These are phyloP conservation scores for Berghia stephanieae DNA, from an alignment of 1,140 invertebrate species.

Conservation along the genomic window DNA sequence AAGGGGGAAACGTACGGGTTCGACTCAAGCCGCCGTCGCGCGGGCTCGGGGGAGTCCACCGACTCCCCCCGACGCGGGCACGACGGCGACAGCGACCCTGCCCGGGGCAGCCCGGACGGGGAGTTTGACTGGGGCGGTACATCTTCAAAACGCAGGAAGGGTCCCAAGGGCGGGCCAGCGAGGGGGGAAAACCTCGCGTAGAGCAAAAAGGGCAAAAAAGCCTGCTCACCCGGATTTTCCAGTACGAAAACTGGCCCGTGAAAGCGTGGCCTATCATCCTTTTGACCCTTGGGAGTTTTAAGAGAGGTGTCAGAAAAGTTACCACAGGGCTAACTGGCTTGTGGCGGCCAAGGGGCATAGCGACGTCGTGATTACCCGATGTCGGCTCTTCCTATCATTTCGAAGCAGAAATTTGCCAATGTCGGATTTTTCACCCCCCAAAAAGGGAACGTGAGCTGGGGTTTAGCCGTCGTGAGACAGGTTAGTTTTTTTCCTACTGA, in stretches of 20 bases:
- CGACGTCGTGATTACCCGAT: constrained; percentile 85
- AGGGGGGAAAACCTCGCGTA: constrained; percentile 85
- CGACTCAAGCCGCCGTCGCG: too few species aligned
- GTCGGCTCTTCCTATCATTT: constrained; percentile 90
- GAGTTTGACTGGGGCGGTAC: too few species aligned
- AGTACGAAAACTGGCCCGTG: constrained; percentile 79
- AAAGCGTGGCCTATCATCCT: constrained; percentile 83
- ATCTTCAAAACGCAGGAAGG: too few species aligned
- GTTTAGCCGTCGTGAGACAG: constrained; percentile 84
- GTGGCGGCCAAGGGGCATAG: constrained; percentile 83
- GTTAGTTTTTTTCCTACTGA: too few species aligned
- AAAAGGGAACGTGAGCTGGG: constrained; percentile 82
- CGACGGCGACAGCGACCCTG: too few species aligned
- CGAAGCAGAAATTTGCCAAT: constrained; percentile 85
- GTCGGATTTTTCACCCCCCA: constrained; percentile 84
- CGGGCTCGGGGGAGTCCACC: too few species aligned
- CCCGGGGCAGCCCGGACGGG: too few species aligned
- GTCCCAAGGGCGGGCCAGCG: too few species aligned
- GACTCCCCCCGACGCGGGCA: too few species aligned
- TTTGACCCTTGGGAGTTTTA: constrained; percentile 79
- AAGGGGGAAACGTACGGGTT: too few species aligned
- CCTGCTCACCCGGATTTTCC: constrained; percentile 80
- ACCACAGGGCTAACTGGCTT: too few species aligned
- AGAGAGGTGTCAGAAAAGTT: constrained; percentile 86
- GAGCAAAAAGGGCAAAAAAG: constrained; percentile 86